Percentiles rank a stretch among this genome's conserved stretches.
phyloP scores from a whole-genome alignment of 2,113 vertebrate species.

The Columba janthina region DNA sequence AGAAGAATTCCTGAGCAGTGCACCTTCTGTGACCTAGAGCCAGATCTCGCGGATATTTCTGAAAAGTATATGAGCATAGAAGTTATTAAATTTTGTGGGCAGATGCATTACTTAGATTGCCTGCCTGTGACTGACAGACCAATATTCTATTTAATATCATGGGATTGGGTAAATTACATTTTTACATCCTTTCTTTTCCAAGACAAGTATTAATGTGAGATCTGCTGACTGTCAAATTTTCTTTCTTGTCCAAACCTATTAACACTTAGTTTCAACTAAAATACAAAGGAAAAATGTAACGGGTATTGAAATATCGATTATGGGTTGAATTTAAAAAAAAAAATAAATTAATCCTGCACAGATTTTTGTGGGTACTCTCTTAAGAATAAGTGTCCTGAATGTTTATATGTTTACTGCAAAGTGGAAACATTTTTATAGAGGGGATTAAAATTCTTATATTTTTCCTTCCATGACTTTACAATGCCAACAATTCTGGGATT shows the following conservation, averaged over 20 bases:
- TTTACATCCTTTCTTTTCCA: slow-evolving; percentile 7
- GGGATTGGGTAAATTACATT: not conserved
- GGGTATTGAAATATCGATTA: not conserved
- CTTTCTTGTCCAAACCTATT: not conserved
- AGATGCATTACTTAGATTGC: not conserved
- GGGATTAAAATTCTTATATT: not conserved
- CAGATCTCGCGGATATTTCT: not conserved
- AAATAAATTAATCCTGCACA: not conserved
- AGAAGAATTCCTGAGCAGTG: not conserved
- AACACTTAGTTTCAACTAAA: not conserved
- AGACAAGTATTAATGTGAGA: not conserved
- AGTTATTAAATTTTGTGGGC: not conserved
- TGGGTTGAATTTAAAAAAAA: not conserved
- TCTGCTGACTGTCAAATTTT: not conserved
- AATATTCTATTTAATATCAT: not conserved
- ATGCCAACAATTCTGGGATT: not conserved
- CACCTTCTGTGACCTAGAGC: not conserved
- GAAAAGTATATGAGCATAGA: not conserved
- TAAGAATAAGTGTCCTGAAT: not conserved
- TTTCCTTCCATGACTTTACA: not conserved
- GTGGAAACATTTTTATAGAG: not conserved
- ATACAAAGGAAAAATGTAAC: not conserved
- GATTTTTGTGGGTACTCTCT: not conserved
- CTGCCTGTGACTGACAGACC: not conserved
- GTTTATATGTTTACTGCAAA: not conserved